Percentiles rank a stretch among this genome's conserved stretches.
These are phyloP conservation scores for Amblyjoppa fuscipennis DNA, from an alignment of 2,888 invertebrate genomes.

Conservation along the genomic window DNA sequence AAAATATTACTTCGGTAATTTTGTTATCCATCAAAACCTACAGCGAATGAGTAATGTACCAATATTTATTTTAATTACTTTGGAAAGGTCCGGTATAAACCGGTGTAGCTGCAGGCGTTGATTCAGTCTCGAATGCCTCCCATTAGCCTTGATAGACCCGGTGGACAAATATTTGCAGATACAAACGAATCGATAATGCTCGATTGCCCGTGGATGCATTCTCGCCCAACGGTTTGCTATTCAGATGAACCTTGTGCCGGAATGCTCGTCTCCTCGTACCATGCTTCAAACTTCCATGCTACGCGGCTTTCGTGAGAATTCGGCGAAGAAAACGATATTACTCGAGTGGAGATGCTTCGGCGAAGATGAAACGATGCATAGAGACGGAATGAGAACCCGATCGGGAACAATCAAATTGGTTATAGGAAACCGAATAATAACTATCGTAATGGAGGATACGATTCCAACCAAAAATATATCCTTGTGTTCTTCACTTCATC, in stretches of 20 bases:
- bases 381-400: not conserved
- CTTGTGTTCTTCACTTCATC: not conserved
- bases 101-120: constrained; percentile 9
- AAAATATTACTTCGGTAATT: not conserved
- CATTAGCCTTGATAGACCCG: constrained; percentile 66
- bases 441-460: not conserved
- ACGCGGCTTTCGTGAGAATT: constrained; percentile 50
- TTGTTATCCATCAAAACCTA: constrained; percentile 15
- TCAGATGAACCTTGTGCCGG: constrained; percentile 57
- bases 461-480: not conserved
- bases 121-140: constrained; percentile 54
- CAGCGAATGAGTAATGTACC: constrained; percentile 15
- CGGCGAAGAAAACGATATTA: constrained; percentile 50
- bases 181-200: constrained; percentile 68
- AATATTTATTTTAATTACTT: constrained; percentile 60
- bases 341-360: constrained; percentile 28
- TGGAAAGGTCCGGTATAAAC: constrained; percentile 35
- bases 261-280: constrained; percentile 41
- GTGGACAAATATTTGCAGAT: constrained; percentile 67
- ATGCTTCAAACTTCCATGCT: constrained; percentile 56
- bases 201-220: constrained; percentile 63
- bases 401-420: not conserved
- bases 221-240: constrained; percentile 63
- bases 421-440: not conserved
- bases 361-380: constrained; percentile 3